Evolutionary conservation across 2,888 invertebrate genomes (phyloP).

Genomic region (Asteroscopus sphinx): DNA sequence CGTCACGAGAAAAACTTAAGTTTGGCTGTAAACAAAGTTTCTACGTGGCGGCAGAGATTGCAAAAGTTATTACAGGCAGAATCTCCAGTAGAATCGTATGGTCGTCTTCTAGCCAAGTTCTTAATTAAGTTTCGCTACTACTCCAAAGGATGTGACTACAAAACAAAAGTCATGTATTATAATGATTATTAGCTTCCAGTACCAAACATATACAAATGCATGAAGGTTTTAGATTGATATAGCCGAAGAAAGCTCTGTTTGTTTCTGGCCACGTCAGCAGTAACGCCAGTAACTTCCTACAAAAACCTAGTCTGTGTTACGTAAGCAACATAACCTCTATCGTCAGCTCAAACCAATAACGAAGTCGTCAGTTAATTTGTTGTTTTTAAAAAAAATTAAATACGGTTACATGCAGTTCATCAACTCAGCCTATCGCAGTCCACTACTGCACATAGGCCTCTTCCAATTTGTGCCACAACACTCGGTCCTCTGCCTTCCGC

Average conservation of each 20-base stretch:
- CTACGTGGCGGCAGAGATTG: slow-evolving; percentile 62
- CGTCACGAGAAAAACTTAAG: slow-evolving; percentile 35
- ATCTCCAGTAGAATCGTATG: slow-evolving; percentile 54
- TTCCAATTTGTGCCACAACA: too few relatives aligned
- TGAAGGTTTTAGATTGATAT: neutral
- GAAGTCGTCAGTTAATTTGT: too few relatives aligned
- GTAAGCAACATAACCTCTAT: too few relatives aligned
- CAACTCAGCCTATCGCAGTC: too few relatives aligned
- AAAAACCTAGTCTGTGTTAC: too few relatives aligned
- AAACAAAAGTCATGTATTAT: slow-evolving; percentile 5
- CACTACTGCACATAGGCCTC: too few relatives aligned
- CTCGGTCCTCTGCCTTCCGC: too few relatives aligned
- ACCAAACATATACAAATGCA: neutral
- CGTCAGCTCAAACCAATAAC: too few relatives aligned
- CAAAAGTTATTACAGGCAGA: slow-evolving; percentile 67
- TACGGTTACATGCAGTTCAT: too few relatives aligned
- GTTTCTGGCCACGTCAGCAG: neutral
- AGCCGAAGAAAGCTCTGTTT: neutral
- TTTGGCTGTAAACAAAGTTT: slow-evolving; percentile 61
- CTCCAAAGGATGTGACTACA: slow-evolving; percentile 34
- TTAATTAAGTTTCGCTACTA: slow-evolving; percentile 67
- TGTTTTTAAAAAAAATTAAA: too few relatives aligned
- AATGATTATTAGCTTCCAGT: slow-evolving; percentile 6
- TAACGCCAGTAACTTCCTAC: too few relatives aligned
- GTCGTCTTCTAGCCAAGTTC: slow-evolving; percentile 61